These are phyloP conservation scores for Eupithecia abbreviata DNA, from an alignment of 2,888 invertebrate genomes.

Conservation along the genomic window DNA sequence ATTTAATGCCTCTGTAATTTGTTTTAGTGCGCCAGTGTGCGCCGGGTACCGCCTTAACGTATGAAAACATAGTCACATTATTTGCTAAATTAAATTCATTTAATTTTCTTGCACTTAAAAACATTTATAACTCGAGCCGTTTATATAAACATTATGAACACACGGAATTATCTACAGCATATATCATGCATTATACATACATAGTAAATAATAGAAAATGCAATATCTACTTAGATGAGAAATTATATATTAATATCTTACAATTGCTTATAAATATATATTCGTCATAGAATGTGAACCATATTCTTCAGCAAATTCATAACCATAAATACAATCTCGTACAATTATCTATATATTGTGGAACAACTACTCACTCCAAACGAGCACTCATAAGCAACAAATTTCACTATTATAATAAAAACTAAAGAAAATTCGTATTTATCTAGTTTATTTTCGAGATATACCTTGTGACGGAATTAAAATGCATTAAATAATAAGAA, in stretches of 20 bases:
- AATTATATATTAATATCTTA: slow-evolving; percentile 37
- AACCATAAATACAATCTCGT: not conserved
- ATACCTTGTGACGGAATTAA: not conserved
- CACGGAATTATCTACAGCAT: slow-evolving; percentile 38
- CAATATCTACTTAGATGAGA: slow-evolving; percentile 36
- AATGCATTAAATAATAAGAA: not conserved
- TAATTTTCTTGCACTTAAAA: not conserved
- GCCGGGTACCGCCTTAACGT: not conserved
- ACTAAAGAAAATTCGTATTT: not conserved
- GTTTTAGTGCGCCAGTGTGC: no score
- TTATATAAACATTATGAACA: slow-evolving; percentile 40
- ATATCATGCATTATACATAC: slow-evolving; percentile 18
- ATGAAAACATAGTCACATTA: not conserved
- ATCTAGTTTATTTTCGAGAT: not conserved
- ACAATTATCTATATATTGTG: not conserved
- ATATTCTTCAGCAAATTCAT: slow-evolving; percentile 2
- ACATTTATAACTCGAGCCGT: slow-evolving; percentile 12
- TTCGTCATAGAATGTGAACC: slow-evolving; percentile 26
- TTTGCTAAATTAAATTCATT: not conserved
- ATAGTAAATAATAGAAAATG: slow-evolving; percentile 35
- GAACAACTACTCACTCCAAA: not conserved
- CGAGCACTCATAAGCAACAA: not conserved
- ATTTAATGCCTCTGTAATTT: no score
- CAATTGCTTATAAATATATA: slow-evolving; percentile 36
- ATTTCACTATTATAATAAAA: not conserved